These are phyloP conservation scores for Ophiothrix spiculata DNA, from an alignment of 35 echinoderm and acorn worm species.

Conservation along the genomic window DNA sequence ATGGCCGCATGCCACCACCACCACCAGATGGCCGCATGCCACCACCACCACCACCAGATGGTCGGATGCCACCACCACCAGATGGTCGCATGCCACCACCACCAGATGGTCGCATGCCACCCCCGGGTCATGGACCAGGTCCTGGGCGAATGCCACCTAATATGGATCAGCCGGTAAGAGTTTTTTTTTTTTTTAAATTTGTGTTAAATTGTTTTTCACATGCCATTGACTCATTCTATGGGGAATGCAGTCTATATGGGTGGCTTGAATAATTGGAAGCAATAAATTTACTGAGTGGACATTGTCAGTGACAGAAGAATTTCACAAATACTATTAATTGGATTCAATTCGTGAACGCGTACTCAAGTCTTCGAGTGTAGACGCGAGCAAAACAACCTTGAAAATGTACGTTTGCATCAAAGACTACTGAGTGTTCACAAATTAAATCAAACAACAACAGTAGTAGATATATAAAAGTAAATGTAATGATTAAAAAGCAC, in stretches of 20 bases:
- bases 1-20: too few species aligned
- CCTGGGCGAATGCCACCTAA: constrained; percentile 41
- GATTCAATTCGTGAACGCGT: too few species aligned
- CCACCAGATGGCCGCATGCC: constrained; percentile 41
- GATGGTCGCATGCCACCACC: constrained; percentile 41
- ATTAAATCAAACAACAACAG: too few species aligned
- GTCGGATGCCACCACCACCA: constrained; percentile 27
- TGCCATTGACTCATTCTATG: too few species aligned
- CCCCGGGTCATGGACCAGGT: constrained; percentile 24
- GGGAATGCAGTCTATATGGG: too few species aligned
- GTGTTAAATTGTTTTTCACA: background rate
- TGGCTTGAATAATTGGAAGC: too few species aligned
- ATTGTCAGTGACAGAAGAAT: background rate
- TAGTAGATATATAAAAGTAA: too few species aligned
- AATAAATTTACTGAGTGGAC: background rate
- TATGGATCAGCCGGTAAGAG: constrained; percentile 60
- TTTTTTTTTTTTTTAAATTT: background rate
- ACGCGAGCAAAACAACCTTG: too few species aligned
- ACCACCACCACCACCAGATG: constrained; percentile 5
- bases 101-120: constrained; percentile 18
- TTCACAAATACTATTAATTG: background rate
- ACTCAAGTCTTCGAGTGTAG: too few species aligned
- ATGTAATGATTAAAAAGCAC: too few species aligned
- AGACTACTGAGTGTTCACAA: too few species aligned
- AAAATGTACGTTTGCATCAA: too few species aligned